These are phyloP conservation scores for Macrophya annulata DNA, from an alignment of 2,888 invertebrate genomes.

Conservation along the genomic window DNA sequence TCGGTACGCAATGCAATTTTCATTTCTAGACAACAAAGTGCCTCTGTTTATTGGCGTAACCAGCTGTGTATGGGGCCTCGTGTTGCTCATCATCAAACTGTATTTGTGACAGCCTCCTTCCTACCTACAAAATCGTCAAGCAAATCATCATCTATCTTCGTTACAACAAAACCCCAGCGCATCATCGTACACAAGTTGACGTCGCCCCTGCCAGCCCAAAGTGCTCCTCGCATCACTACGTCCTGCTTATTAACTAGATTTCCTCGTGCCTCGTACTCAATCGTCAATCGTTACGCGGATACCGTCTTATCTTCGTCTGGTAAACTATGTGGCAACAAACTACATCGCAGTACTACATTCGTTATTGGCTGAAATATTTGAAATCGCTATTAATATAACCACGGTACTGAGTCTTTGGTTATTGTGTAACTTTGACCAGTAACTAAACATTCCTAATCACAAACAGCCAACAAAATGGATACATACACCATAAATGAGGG, in stretches of 20 bases:
- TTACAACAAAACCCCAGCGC: conserved; percentile 73
- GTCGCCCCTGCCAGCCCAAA: conserved; percentile 77
- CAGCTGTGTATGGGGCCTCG: conserved; percentile 93
- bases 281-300: conserved; percentile 76
- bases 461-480: background rate
- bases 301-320: conserved; percentile 75
- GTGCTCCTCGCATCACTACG: conserved; percentile 77
- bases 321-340: conserved; percentile 70
- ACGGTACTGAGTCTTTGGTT: background rate
- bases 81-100: conserved; percentile 88
- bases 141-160: conserved; percentile 68
- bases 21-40: conserved; percentile 81
- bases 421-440: conserved; percentile 60
- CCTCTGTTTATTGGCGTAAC: conserved; percentile 94
- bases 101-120: conserved; percentile 83
- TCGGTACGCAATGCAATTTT: conserved; percentile 79
- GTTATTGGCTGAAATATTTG: conserved; percentile 44
- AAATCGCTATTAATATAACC: conserved; percentile 42
- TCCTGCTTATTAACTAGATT: conserved; percentile 78
- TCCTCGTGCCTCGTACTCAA: conserved; percentile 73
- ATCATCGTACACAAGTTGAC: conserved; percentile 76
- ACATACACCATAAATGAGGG: no score
- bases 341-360: conserved; percentile 26
- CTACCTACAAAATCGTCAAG: conserved; percentile 74
- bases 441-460: conserved; percentile 55